A percentile compares a stretch with the other conserved stretches of the same genome.
These are phyloP conservation scores for Harlomillsia oculata DNA, from an alignment of 1,140 invertebrate species.

Conservation along the genomic window DNA sequence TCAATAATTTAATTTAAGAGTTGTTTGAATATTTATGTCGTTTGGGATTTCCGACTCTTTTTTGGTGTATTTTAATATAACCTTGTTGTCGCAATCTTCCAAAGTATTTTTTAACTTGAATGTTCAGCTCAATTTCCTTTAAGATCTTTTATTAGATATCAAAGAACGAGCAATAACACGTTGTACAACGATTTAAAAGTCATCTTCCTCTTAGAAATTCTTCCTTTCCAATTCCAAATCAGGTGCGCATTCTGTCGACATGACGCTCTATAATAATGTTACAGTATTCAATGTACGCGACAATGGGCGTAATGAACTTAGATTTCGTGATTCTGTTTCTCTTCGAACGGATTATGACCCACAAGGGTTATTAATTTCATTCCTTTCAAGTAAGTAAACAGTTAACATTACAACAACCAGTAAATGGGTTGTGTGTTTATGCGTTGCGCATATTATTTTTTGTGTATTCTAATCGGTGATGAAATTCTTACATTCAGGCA, in stretches of 20 bases:
- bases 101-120: too few species aligned
- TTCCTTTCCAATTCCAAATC: neutral
- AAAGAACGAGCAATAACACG: too few species aligned
- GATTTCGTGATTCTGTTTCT: slow-evolving; percentile 45
- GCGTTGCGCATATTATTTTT: neutral
- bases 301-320: neutral
- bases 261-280: slow-evolving; percentile 22
- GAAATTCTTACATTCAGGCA: slow-evolving; percentile 13
- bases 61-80: too few species aligned
- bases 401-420: neutral
- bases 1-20: too few species aligned
- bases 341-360: slow-evolving; percentile 64
- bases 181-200: too few species aligned
- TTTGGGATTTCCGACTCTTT: too few species aligned
- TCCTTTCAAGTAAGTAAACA: slow-evolving; percentile 47
- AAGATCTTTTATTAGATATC: too few species aligned
- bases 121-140: too few species aligned
- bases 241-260: neutral
- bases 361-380: slow-evolving; percentile 60
- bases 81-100: too few species aligned
- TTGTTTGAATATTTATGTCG: too few species aligned
- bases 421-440: neutral
- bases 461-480: slow-evolving; percentile 5
- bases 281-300: slow-evolving; percentile 14
- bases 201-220: neutral